These are phyloP conservation scores for Chaetops frenatus DNA, from an alignment of 2,113 vertebrate species.

Conservation along the genomic window DNA sequence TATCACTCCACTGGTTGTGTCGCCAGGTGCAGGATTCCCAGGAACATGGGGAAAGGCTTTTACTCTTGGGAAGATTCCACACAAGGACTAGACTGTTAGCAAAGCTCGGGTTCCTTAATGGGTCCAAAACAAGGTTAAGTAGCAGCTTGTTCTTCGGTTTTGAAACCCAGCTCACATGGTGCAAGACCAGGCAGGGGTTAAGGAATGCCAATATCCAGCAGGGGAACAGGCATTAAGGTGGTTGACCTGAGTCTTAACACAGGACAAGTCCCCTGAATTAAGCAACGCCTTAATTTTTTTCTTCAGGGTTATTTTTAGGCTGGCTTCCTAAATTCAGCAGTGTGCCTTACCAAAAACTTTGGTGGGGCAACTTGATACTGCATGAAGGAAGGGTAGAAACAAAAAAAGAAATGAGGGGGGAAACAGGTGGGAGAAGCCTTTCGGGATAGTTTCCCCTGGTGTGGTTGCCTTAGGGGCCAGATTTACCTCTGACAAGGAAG, in stretches of 20 bases:
- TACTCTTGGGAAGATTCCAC: not conserved
- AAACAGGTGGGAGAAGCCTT: not conserved
- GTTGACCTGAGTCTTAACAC: not conserved
- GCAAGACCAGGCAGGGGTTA: not conserved
- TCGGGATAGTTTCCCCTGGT: not conserved
- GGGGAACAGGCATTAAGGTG: not conserved
- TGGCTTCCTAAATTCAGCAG: not conserved
- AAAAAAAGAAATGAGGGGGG: fast-evolving
- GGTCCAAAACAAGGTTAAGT: not conserved
- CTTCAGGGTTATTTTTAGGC: not conserved
- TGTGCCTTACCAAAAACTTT: not conserved
- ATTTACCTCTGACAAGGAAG: not conserved
- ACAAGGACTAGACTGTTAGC: not conserved
- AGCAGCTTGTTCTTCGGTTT: not conserved
- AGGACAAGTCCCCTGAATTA: not conserved
- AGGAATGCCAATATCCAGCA: not conserved
- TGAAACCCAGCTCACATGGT: not conserved
- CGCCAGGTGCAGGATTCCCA: not conserved
- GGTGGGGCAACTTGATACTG: not conserved
- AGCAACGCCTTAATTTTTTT: not conserved
- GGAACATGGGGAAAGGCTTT: not conserved
- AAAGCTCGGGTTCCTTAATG: not conserved
- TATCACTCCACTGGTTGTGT: fast-evolving
- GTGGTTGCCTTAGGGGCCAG: not conserved
- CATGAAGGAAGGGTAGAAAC: not conserved